These are phyloP conservation scores for Bruchidius siliquastri DNA, from an alignment of 2,888 invertebrate genomes.

Conservation along the genomic window DNA sequence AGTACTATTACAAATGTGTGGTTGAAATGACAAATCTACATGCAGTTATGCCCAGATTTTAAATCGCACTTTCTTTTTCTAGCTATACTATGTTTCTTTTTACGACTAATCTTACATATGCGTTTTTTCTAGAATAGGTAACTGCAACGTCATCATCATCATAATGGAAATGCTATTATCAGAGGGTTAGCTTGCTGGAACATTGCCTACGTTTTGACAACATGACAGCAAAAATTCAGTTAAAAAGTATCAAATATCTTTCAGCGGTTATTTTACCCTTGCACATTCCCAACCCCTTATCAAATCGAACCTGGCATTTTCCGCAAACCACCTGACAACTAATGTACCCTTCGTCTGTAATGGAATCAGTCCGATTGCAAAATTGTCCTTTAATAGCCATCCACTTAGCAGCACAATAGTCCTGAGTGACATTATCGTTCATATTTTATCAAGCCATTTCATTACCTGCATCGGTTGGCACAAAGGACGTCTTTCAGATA, in stretches of 20 bases:
- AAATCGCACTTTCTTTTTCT: too few relatives aligned
- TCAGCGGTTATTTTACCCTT: neutral
- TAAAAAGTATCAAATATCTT: neutral
- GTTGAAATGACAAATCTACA: too few relatives aligned
- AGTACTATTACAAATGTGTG: too few relatives aligned
- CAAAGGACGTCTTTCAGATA: neutral
- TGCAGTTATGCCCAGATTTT: too few relatives aligned
- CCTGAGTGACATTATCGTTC: neutral
- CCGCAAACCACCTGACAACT: neutral
- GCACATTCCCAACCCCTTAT: neutral
- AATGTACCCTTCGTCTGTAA: neutral
- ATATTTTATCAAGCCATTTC: neutral
- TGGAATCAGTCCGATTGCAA: neutral
- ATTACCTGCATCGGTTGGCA: neutral
- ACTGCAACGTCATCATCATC: too few relatives aligned
- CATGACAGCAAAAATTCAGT: neutral
- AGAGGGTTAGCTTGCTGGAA: neutral
- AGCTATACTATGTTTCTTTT: too few relatives aligned
- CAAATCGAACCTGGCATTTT: neutral
- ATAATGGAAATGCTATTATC: neutral
- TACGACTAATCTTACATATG: too few relatives aligned
- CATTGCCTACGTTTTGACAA: neutral
- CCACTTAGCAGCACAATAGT: neutral
- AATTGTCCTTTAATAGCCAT: neutral
- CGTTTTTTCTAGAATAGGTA: too few relatives aligned